These are phyloP conservation scores for Ictalurus punctatus DNA, from an alignment of 2,113 vertebrate genomes.

Conservation along the genomic window DNA sequence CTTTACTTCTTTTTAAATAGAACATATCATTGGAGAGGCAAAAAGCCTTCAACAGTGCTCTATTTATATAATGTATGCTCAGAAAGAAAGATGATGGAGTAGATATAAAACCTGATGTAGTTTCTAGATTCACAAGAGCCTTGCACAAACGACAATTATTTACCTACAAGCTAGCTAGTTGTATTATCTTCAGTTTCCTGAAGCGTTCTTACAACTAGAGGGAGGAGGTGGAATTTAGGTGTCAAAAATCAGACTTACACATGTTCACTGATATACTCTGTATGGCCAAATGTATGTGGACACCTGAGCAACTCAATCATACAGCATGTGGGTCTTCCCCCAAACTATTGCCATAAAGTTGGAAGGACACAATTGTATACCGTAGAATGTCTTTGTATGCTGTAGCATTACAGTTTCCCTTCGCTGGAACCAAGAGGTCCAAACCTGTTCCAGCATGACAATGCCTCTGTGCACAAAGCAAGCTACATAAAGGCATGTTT, in stretches of 20 bases:
- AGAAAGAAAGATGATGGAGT: background rate
- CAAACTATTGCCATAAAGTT: too few species aligned
- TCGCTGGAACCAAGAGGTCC: too few species aligned
- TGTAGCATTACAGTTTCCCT: too few species aligned
- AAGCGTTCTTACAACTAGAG: background rate
- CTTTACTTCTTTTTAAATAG: conserved; percentile 6
- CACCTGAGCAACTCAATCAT: background rate
- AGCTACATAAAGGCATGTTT: background rate
- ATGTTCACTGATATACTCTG: background rate
- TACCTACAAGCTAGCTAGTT: background rate
- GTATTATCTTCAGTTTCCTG: background rate
- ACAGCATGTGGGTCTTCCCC: too few species aligned
- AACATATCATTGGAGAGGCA: background rate
- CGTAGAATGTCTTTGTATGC: too few species aligned
- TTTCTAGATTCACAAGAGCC: background rate
- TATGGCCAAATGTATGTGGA: background rate
- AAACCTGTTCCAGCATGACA: too few species aligned
- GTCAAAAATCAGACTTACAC: background rate
- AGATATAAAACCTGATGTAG: background rate
- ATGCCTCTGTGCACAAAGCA: too few species aligned
- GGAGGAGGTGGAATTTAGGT: background rate
- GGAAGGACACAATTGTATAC: too few species aligned
- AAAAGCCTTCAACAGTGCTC: background rate
- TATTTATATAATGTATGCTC: background rate
- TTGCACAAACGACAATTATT: background rate